These are phyloP conservation scores for Trisateles emortualis DNA, from an alignment of 2,888 invertebrate species.

Conservation along the genomic window DNA sequence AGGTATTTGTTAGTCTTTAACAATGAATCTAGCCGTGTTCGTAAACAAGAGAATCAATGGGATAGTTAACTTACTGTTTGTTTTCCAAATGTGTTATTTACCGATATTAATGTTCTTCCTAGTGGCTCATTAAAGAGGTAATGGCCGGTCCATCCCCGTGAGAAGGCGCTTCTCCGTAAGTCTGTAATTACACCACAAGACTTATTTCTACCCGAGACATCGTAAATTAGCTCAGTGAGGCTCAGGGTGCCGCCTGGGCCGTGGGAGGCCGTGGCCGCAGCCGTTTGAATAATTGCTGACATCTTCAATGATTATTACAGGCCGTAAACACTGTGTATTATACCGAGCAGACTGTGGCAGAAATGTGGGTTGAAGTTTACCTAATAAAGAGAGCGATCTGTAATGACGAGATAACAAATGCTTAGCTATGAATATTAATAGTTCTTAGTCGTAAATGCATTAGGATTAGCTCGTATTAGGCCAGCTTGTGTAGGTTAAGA, in stretches of 20 bases:
- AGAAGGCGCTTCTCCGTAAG: slow-evolving; percentile 6
- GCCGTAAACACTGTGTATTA: neutral
- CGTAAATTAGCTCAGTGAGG: slow-evolving; percentile 16
- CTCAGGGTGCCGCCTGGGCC: no score
- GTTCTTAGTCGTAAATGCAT: no score
- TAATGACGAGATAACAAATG: no score
- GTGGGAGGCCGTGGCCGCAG: neutral
- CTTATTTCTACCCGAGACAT: slow-evolving; percentile 7
- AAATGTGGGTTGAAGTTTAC: neutral
- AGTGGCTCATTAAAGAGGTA: neutral
- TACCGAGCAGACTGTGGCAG: no score
- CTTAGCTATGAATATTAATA: no score
- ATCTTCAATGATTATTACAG: slow-evolving; percentile 3
- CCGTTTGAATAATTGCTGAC: slow-evolving; percentile 15
- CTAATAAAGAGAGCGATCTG: no score
- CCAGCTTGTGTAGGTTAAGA: no score
- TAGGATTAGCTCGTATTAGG: no score
- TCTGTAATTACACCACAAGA: slow-evolving; percentile 19
- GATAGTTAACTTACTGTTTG: neutral
- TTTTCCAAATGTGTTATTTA: neutral
- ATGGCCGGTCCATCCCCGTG: slow-evolving; percentile 5
- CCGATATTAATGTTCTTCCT: slow-evolving; percentile 1
- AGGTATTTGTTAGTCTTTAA: no score
- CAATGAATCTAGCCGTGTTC: no score
- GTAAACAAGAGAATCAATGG: neutral